Base-by-base conservation (phyloP, 2,797 vertebrate genomes). In the Oreortyx pictus region DNA sequence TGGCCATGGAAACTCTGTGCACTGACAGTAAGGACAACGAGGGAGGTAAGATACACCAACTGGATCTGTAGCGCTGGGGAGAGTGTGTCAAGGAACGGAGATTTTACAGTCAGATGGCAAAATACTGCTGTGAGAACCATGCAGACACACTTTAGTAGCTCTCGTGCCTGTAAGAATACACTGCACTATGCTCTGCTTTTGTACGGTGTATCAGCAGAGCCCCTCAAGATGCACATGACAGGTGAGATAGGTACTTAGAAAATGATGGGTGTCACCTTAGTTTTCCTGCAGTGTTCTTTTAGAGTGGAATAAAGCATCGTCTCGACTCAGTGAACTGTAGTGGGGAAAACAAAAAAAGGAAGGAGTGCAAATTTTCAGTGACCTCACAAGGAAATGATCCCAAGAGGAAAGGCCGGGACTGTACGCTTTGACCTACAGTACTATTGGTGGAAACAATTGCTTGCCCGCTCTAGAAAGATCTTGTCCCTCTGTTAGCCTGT, bases 11-110 rank as follows among this genome's bases (percentile, higher is more conserved):
- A 97, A 99, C 99, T 15, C 98, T 99, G 92, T 99, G 99, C 97
- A 98, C 99, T 8, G 99, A 99, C 49, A 98, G 98, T 97, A 99
- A 99, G 97, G 99, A 99, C 98, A 99, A 99, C 5, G 99, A 99
- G 97, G 99, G 99, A 98, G 99, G 99, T 99, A 97, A 97, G 98
- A 73, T 29, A 9, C 2, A 23, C 68, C 22, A 76, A 13, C 7
- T 37, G 54, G 44, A 44, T 87, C 81, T 65, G 83, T 44, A 82
- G 29, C 37, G 49, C 70, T 61, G 70, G 54, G 72, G 39, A 84
- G 52, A 81, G 25, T 8, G 1, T 18, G 18, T 27, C 64, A 80
- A 76, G 33, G 75, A 95, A 43, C 0, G 0, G 86, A 79, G 47
- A 15, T 80, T 90, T 94, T 88, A 68, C 52, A 49, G 47, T 82